phyloP scores from a whole-genome alignment of 2,797 vertebrate genomes.

The Liasis olivaceus region DNA sequence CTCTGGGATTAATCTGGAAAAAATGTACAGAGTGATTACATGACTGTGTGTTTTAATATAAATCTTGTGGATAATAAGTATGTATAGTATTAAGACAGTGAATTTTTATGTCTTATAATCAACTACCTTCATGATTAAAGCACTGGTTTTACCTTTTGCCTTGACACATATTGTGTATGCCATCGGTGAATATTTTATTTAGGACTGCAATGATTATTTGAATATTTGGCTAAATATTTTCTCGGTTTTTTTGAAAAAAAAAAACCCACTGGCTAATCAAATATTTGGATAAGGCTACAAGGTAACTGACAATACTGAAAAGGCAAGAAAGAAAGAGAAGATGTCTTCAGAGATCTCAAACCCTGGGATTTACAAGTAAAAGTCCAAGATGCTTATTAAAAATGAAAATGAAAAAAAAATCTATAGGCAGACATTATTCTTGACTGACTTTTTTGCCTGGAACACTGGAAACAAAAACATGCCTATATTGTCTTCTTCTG shows the following conservation, averaged over 20 bases:
- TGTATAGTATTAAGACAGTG: slow-evolving; percentile 32
- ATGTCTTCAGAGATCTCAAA: slow-evolving; percentile 46
- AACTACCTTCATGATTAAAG: slow-evolving; percentile 37
- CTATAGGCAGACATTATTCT: slow-evolving; percentile 65
- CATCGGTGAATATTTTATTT: slow-evolving; percentile 72
- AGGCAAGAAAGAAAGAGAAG: slow-evolving; percentile 63
- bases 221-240: slow-evolving; percentile 68
- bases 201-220: slow-evolving; percentile 68
- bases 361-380: slow-evolving; percentile 59
- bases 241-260: slow-evolving; percentile 32
- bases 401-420: slow-evolving; percentile 25
- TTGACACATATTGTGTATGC: slow-evolving; percentile 70
- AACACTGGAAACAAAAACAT: slow-evolving; percentile 61
- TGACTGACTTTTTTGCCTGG: slow-evolving; percentile 63
- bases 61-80: slow-evolving; percentile 13
- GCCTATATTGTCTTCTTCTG: slow-evolving; percentile 59
- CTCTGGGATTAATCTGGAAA: slow-evolving; percentile 3
- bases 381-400: slow-evolving; percentile 59
- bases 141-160: slow-evolving; percentile 55
- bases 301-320: slow-evolving; percentile 67
- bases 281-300: slow-evolving; percentile 69
- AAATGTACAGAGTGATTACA: not conserved
- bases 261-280: slow-evolving; percentile 46
- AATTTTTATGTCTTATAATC: slow-evolving; percentile 68
- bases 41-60: not conserved